phyloP scores from a whole-genome alignment of 2,113 vertebrate genomes.

The Neopipo cinnamomea region DNA sequence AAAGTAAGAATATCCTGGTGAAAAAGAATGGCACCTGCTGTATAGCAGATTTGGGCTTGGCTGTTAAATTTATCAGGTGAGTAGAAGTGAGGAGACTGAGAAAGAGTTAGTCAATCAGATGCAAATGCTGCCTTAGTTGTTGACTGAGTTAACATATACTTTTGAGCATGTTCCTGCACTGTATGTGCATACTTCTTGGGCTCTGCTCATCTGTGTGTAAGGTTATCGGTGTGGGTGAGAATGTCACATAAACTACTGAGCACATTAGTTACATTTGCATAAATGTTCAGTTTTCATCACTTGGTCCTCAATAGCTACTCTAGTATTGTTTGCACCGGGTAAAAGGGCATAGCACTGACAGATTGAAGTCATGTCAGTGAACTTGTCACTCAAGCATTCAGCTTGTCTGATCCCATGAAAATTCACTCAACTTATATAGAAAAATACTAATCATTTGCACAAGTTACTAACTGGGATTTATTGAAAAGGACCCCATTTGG shows the following conservation, averaged over 20 bases:
- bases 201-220: neutral
- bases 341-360: neutral
- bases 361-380: neutral
- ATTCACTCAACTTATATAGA: neutral
- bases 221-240: neutral
- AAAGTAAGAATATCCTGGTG: conserved; percentile 97
- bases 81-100: neutral
- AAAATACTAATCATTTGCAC: neutral
- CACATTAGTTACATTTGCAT: neutral
- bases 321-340: neutral
- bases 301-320: fast-evolving
- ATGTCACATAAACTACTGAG: neutral
- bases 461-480: conserved; percentile 14
- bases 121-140: neutral
- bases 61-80: conserved; percentile 97
- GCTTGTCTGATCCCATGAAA: neutral
- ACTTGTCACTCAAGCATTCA: neutral
- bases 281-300: neutral
- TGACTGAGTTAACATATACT: fast-evolving
- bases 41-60: conserved; percentile 93
- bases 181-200: neutral
- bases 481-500: neutral
- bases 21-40: conserved; percentile 96
- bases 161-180: neutral
- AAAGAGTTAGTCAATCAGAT: neutral